Conservation (phyloP, 2,888 invertebrate genomes). For the Plebejus argus region DNA sequence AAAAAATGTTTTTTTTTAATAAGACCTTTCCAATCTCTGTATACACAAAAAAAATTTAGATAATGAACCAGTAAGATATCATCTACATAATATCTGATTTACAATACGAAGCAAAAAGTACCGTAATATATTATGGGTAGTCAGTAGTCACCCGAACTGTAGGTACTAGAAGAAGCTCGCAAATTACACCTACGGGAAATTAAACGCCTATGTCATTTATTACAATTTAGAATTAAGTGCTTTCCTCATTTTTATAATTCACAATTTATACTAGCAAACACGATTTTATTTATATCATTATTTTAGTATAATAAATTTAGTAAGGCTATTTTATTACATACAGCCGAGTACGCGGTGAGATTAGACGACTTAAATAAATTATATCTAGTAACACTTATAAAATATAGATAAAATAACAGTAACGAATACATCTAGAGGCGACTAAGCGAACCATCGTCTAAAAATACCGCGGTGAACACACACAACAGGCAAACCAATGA, state of each 20-base stretch:
- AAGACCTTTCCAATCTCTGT: neutral
- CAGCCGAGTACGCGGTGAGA: conserved; percentile 59
- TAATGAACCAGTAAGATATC: neutral
- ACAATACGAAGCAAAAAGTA: conserved; percentile 32
- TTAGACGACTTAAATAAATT: conserved; percentile 46
- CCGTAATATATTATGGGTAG: conserved; percentile 27
- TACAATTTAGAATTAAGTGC: conserved; percentile 80
- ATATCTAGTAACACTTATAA: conserved; percentile 35
- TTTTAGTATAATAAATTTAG: conserved; percentile 70
- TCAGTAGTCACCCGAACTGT: neutral
- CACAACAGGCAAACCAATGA: conserved; percentile 43
- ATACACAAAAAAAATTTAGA: neutral
- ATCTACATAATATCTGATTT: neutral
- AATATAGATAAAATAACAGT: conserved; percentile 32
- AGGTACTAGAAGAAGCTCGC: conserved; percentile 42
- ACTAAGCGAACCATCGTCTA: conserved; percentile 43
- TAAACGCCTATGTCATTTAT: conserved; percentile 74
- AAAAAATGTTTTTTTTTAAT: too few relatives aligned
- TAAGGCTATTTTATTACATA: conserved; percentile 77
- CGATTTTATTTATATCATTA: conserved; percentile 61
- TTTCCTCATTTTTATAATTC: conserved; percentile 65
- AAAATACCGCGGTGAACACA: conserved; percentile 58
- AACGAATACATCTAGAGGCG: conserved; percentile 35
- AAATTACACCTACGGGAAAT: conserved; percentile 45
- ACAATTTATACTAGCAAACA: conserved; percentile 74